Base-by-base conservation (phyloP, 1,140 invertebrate species). In the Zeugodacus cucurbitae region DNA sequence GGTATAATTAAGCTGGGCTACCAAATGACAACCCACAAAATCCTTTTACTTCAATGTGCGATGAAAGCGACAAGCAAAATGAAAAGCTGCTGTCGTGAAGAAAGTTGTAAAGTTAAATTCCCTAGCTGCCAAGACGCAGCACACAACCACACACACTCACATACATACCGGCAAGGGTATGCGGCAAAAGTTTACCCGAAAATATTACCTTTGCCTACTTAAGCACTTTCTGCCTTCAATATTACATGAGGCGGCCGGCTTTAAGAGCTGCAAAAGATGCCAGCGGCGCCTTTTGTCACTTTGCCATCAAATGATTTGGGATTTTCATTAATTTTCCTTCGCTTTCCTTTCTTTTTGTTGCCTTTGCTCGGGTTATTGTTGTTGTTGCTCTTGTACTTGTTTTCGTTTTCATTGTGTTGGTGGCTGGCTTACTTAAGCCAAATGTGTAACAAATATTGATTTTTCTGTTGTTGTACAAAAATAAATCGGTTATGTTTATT, bases 21-120 rank as follows among this genome's bases (percentile, higher is more conserved):
- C 67, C 67, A 74, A 74, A 74, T 22, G 67, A 74, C 67, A 37
- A 37, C 67, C 34, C 67, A 22, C 67, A 74, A 74, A 74, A 74
- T 74, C 32, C 67, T 22, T 74, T 37, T 74, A 37, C 67, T 74
- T 74, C 34, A 34, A 22, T 74, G 64, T 6, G 67, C 67, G 34
- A 74, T 74, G 67, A 41, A 41, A 41, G 34, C 14, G 32, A 74
- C 67, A 74, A 62, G 34, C 67, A 22, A 74, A 37, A 37, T 37
- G 34, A 74, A 74, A 41, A 74, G 67, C 34, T 74, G 67, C 34
- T 37, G 22, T 37, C 32, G 67, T 74, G 34, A 74, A 74, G 67
- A 74, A 37, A 74, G 67, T 74, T 74, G 67, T 74, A 37, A 74
- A 74, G 67, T 74, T 74, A 41, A 74, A 74, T 74, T 74, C 67